A percentile compares a stretch with the other conserved stretches of the same genome.
phyloP scores from a whole-genome alignment of 2,113 vertebrate species.

The Eolophus roseicapilla region DNA sequence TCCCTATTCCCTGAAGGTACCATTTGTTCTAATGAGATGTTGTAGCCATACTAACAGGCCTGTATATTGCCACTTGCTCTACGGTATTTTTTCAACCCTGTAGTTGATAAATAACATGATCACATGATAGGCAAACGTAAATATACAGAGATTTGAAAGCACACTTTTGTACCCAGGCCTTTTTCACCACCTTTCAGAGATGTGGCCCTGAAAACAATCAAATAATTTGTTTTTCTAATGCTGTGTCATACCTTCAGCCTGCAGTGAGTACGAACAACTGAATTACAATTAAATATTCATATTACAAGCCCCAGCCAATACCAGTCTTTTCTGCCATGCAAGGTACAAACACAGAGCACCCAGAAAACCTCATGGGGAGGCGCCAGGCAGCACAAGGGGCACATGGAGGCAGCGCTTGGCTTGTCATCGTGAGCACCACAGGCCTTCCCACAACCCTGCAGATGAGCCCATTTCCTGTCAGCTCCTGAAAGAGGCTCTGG shows the following conservation, averaged over 20 bases:
- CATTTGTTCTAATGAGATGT: neutral
- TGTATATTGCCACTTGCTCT: neutral
- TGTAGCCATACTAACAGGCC: neutral
- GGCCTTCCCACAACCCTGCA: rapidly evolving
- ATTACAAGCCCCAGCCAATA: neutral
- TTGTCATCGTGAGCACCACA: neutral
- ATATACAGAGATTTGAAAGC: neutral
- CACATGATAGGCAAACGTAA: neutral
- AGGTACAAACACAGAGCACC: neutral
- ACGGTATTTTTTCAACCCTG: neutral
- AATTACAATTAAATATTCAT: constrained; percentile 26
- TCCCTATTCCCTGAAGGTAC: neutral
- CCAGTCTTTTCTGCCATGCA: neutral
- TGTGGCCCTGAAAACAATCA: neutral
- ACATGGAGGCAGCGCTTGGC: rapidly evolving
- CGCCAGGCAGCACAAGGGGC: neutral
- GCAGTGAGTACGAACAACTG: neutral
- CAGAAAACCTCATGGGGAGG: rapidly evolving
- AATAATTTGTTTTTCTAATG: constrained; percentile 51
- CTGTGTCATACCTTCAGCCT: constrained; percentile 51
- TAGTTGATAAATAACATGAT: neutral
- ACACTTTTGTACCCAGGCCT: neutral
- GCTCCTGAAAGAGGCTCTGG: neutral
- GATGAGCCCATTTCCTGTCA: rapidly evolving
- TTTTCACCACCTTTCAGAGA: neutral